phyloP scores from a whole-genome alignment of 2,888 invertebrate genomes.

The Tryphoninae sp. region DNA sequence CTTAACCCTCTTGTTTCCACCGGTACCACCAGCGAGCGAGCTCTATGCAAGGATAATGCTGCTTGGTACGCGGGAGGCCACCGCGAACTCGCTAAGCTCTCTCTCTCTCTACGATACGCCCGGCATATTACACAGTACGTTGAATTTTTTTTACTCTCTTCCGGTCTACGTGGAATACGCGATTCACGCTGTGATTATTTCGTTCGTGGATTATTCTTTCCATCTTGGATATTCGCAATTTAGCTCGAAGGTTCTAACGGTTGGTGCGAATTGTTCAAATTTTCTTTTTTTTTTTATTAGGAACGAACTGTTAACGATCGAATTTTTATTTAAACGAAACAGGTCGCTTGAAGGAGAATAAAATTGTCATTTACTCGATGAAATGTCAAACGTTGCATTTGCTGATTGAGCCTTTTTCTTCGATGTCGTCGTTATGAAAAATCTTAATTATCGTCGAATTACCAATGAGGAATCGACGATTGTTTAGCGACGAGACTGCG shows the following conservation, averaged over 20 bases:
- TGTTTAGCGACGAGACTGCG: slow-evolving; percentile 26
- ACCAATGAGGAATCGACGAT: slow-evolving; percentile 28
- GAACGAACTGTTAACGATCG: not conserved
- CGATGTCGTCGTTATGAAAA: slow-evolving; percentile 31
- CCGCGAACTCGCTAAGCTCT: slow-evolving; percentile 32
- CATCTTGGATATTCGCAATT: not conserved
- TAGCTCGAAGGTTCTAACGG: not conserved
- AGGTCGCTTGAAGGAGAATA: too few species aligned
- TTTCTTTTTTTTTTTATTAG: not conserved
- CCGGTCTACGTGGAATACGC: not conserved
- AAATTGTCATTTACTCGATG: not conserved
- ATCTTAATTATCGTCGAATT: slow-evolving; percentile 55
- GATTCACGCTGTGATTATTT: not conserved
- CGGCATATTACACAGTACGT: not conserved
- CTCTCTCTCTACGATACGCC: not conserved
- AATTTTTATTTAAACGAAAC: not conserved
- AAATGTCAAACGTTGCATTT: not conserved
- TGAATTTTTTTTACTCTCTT: not conserved
- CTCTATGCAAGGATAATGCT: slow-evolving; percentile 59
- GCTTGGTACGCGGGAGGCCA: slow-evolving; percentile 71
- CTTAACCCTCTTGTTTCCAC: slow-evolving; percentile 1
- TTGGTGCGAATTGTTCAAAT: not conserved
- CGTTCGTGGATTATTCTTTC: not conserved
- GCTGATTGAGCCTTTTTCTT: slow-evolving; percentile 33
- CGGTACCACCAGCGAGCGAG: not conserved